Percentiles rank a stretch among this genome's conserved stretches.
These are phyloP conservation scores for Symphodus melops DNA, from an alignment of 2,113 vertebrate genomes.

Conservation along the genomic window DNA sequence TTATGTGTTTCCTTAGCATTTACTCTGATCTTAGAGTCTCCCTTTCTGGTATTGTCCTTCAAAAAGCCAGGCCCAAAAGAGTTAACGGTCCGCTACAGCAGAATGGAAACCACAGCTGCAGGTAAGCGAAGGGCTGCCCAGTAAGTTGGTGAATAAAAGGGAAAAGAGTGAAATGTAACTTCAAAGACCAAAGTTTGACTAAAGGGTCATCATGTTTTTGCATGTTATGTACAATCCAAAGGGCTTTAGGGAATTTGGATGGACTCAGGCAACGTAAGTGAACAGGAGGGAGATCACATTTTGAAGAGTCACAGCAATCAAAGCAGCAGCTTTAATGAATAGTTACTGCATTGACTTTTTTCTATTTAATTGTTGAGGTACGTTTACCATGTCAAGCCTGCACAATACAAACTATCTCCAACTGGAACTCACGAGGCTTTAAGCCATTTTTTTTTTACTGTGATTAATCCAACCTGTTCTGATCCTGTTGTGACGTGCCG, in stretches of 20 bases:
- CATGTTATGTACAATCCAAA: background rate
- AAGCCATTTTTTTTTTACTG: background rate
- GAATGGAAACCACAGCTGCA: background rate
- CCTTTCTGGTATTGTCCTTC: background rate
- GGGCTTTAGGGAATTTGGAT: background rate
- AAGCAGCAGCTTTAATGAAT: background rate
- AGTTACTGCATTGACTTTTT: background rate
- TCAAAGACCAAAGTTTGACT: background rate
- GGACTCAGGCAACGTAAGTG: background rate
- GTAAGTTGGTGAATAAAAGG: background rate
- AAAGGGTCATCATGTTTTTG: background rate
- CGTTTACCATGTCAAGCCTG: background rate
- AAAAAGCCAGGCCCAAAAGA: background rate
- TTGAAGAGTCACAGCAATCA: background rate
- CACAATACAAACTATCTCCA: background rate
- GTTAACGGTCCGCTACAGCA: background rate
- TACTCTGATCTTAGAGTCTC: background rate
- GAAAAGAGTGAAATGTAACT: background rate
- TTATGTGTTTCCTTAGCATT: background rate
- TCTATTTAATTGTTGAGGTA: background rate
- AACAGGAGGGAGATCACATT: background rate
- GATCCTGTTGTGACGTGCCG: slow-evolving; percentile 13
- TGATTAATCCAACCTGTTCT: slow-evolving; percentile 13
- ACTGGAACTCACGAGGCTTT: slow-evolving; percentile 1
- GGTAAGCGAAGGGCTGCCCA: background rate